Percentiles rank a stretch among this genome's conserved stretches.
Evolutionary conservation across 37 sponge, comb jelly and placozoan genomes (phyloP).

Genomic region (Axinella damicornis): DNA sequence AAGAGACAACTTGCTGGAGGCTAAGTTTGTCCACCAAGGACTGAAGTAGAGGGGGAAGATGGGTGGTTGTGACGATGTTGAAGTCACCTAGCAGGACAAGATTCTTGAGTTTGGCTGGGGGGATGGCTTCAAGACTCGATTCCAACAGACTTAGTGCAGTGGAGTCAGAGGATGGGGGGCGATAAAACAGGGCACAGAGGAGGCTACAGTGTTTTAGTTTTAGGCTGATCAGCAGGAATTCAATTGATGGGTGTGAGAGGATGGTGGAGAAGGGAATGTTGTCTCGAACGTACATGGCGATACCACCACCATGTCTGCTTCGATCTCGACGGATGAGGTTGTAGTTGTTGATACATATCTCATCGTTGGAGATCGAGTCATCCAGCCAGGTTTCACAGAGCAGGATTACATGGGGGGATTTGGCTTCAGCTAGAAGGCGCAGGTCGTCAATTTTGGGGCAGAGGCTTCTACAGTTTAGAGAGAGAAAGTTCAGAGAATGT

Average conservation of each 20-base stretch:
- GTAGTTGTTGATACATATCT: not conserved
- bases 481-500: not conserved
- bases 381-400: constrained; percentile 18
- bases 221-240: not conserved
- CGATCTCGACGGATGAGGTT: not conserved
- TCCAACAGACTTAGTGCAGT: not conserved
- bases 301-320: too few species aligned
- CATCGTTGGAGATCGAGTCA: not conserved
- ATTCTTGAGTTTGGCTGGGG: not conserved
- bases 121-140: not conserved
- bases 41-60: not conserved
- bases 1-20: not conserved
- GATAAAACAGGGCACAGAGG: not conserved
- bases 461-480: not conserved
- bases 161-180: not conserved
- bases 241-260: not conserved
- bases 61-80: not conserved
- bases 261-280: not conserved
- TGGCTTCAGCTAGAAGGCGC: not conserved
- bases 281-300: too few species aligned
- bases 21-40: not conserved
- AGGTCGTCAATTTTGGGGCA: constrained; percentile 7
- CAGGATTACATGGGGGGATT: not conserved
- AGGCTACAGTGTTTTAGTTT: not conserved
- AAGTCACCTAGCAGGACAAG: constrained; percentile 4